Evolutionary conservation across 2,797 vertebrate genomes (phyloP), one percentile per base, ranked within the genome.

Genomic region (Nasua narica): DNA sequence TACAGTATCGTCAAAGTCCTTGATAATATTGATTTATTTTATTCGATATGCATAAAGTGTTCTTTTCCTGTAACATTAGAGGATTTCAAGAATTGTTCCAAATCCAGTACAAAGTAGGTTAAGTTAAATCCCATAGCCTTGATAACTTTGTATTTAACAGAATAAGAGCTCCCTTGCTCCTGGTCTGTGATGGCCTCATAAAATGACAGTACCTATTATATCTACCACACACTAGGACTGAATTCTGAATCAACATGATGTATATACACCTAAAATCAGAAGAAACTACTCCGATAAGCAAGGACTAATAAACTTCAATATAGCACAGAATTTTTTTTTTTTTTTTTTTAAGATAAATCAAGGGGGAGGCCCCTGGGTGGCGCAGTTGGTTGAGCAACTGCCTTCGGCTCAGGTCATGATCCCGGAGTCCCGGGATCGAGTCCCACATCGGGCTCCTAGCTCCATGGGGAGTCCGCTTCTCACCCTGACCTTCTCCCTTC

Each of bases 11-110:
- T 54, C 32, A 54, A 32, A 18, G 2, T 56, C 74, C 56, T 95
- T 82, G 58, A 12, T 65, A 74, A 50, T 87, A 90, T 50, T 70
- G 90, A 95, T 92, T 92, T 69, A 48, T 19, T 95, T 85, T 84
- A 62, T 93, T 94, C 2, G 0, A 92, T 48, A 48, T 21, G 2
- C 25, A 87, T 50, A 14, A 62, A n/a, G 48, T 94, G 92, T 78
- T 70, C 72, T 87, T 94, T 96, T 50, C 62, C 40, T 3, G 37
- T 48, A 90, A 93, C 35, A 50, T 79, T 87, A 56, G 13, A 83
- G 32, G 56, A n/a, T 89, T 87, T 95, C 69, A 93, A 94, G 67
- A 56, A 77, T 82, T 18, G 25, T 85, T 65, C 58, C 76, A 77
- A 82, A 35, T 14, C 10, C 67, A 60, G 18, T 60, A 13, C 54